Conservation (phyloP, 1,140 invertebrate species). For the Trachymyrmex cornetzi region DNA sequence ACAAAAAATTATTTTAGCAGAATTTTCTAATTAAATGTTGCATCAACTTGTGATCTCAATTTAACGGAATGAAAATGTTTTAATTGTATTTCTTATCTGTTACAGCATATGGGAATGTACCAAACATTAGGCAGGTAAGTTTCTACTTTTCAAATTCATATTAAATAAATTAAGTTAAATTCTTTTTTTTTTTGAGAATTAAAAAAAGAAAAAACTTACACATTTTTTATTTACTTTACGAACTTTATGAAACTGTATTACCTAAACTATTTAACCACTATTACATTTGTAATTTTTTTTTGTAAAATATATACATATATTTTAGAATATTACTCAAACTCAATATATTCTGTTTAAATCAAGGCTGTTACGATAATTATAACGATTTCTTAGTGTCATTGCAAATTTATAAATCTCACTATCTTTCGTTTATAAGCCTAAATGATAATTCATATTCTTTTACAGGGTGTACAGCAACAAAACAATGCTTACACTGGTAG, state of each 20-base stretch:
- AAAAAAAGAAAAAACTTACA: not conserved
- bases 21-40: constrained; percentile 16
- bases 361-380: not conserved
- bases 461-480: constrained; percentile 78
- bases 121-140: constrained; percentile 83
- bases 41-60: constrained; percentile 1
- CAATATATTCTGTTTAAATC: not conserved
- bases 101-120: constrained; percentile 84
- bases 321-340: not conserved
- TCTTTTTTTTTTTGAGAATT: not conserved
- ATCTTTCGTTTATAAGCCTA: not conserved
- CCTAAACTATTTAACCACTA: too few species aligned
- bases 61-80: constrained; percentile 6
- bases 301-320: not conserved
- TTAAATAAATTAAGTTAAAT: constrained; percentile 11
- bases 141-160: constrained; percentile 1
- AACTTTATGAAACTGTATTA: too few species aligned
- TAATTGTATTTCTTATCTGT: constrained; percentile 72
- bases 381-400: not conserved
- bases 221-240: constrained; percentile 1
- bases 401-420: not conserved
- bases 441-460: constrained; percentile 23
- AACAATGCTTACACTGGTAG: constrained; percentile 83
- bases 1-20: constrained; percentile 9
- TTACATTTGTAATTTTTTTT: not conserved